Evolutionary conservation across 2,797 vertebrate genomes (phyloP), one percentile per base, ranked within the genome.

Genomic region (Dermochelys coriacea): DNA sequence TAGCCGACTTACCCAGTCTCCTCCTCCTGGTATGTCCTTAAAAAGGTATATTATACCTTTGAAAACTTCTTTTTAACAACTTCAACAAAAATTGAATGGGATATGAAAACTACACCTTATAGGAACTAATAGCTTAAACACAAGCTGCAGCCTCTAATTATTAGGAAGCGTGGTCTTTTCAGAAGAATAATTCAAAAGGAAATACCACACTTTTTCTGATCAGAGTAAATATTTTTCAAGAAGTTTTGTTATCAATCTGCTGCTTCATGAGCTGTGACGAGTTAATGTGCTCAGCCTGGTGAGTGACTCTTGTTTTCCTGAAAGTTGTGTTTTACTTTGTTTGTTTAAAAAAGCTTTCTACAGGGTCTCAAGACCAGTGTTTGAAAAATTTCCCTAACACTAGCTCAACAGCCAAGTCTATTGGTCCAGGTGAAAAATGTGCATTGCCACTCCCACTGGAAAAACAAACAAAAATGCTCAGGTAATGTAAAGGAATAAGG

Each of bases 271-370:
- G 78, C 71, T 94, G 1, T 87, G 81, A 85, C 29, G 92, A 83
- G 80, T 81, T 94, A 59, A 45, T 31, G 11, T 19, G 11, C 54
- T 55, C 12, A 57, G 90, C 59, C 59, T 93, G 89, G 85, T 88
- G 88, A 93, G 84, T 93, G 0, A 27, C 84, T 94, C 71, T 79
- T 84, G 5, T 61, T 96, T 96, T 93, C 41, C 47, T 96, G 84
- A 88, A 90, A 57, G 75, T 9, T 49, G 41, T 80, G 80, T 64
- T n/a, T n/a, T 81, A 0, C 79, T 80, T 55, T 57, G 12, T 57
- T 29, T 57, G 12, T 29, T 59, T 59, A 31, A 25, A 21, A 55
- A 92, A 0, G 0, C 14, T 94, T 96, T 82, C 80, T 79, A 8
- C 59, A 93, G 79, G 27, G 18, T 92, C 37, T 19, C 87, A 79